phyloP scores from a whole-genome alignment of 2,113 vertebrate genomes.

The cat (Felis catus) region DNA sequence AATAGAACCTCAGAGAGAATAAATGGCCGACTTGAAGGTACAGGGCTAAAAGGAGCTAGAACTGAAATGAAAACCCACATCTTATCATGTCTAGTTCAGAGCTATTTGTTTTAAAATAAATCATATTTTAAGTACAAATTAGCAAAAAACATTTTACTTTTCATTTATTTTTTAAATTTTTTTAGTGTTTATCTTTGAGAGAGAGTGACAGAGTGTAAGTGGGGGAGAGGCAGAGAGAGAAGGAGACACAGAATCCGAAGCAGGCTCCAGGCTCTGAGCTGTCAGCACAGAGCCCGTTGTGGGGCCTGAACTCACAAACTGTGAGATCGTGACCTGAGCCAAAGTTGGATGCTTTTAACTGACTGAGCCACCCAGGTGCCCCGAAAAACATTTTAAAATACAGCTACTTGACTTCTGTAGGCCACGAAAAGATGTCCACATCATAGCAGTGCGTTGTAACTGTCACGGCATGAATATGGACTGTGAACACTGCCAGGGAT shows the following conservation, averaged over 20 bases:
- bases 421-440: not conserved
- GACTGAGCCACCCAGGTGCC: too few species aligned
- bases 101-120: not conserved
- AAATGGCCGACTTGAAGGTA: not conserved
- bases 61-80: not conserved
- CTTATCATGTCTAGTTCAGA: not conserved
- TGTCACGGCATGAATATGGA: not conserved
- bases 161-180: too few species aligned
- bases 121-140: not conserved
- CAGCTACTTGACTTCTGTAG: not conserved
- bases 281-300: too few species aligned
- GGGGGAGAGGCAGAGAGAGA: too few species aligned
- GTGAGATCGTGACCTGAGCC: too few species aligned
- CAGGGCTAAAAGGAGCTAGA: not conserved
- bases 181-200: too few species aligned
- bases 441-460: rapidly evolving
- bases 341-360: too few species aligned
- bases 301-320: too few species aligned
- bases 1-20: not conserved
- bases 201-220: too few species aligned
- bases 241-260: too few species aligned
- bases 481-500: not conserved
- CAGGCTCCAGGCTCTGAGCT: too few species aligned
- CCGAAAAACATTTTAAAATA: not conserved
- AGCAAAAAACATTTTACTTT: not conserved